Conservation (phyloP, 2,888 invertebrate species). For the Geophilus truncorum region DNA sequence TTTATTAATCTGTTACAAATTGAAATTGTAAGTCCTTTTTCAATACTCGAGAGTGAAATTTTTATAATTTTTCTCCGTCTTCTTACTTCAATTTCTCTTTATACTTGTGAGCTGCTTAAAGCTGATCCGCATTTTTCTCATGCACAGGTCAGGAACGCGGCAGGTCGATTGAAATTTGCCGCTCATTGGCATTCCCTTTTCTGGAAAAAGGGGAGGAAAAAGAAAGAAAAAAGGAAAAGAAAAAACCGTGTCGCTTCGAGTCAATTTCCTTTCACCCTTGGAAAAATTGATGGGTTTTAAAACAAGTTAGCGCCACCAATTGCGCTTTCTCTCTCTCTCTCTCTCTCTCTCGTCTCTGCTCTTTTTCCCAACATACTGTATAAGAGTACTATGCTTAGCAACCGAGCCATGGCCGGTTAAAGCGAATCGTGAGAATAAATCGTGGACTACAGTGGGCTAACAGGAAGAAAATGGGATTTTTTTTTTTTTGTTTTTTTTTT, state of each 20-base stretch:
- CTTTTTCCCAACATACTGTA: neutral
- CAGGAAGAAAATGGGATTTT: slow-evolving; percentile 10
- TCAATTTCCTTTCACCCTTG: slow-evolving; percentile 22
- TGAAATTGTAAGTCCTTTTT: neutral
- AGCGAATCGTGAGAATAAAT: slow-evolving; percentile 27
- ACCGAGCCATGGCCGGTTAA: neutral
- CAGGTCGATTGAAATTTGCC: neutral
- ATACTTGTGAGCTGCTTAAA: neutral
- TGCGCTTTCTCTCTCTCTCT: slow-evolving; percentile 10
- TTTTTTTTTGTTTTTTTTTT: neutral
- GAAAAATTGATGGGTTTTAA: slow-evolving; percentile 27
- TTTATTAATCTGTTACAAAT: neutral
- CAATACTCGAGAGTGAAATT: neutral
- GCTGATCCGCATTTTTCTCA: neutral
- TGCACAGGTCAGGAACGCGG: neutral
- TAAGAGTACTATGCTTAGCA: neutral
- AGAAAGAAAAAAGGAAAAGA: neutral
- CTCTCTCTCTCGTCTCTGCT: neutral
- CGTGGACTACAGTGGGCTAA: neutral
- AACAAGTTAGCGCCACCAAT: slow-evolving; percentile 27
- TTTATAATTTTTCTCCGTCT: neutral
- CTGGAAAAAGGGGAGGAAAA: neutral
- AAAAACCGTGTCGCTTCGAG: slow-evolving; percentile 10
- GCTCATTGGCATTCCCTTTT: neutral
- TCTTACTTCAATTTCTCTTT: neutral